phyloP scores from a whole-genome alignment of 2,888 invertebrate species.

The Tenthredo distinguenda region DNA sequence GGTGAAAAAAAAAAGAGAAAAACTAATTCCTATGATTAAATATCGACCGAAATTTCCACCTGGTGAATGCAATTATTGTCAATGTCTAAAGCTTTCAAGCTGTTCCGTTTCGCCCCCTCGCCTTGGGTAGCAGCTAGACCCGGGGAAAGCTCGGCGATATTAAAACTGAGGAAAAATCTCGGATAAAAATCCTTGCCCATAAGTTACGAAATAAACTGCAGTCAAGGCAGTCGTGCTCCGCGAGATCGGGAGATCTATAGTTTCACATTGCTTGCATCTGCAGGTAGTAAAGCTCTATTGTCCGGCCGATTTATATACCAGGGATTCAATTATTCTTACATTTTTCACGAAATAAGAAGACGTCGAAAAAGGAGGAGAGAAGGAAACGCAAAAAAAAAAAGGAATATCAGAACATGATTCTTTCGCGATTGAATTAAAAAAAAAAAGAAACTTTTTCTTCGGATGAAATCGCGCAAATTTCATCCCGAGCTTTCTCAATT shows the following conservation, averaged over 20 bases:
- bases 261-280: constrained; percentile 44
- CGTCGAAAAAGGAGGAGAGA: background rate
- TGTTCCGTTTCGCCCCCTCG: background rate
- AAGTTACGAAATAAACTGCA: constrained; percentile 48
- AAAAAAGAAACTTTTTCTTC: background rate
- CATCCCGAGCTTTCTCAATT: background rate
- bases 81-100: constrained; percentile 13
- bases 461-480: background rate
- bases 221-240: background rate
- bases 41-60: constrained; percentile 21
- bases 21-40: constrained; percentile 24
- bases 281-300: constrained; percentile 30
- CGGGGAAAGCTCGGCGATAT: constrained; percentile 13
- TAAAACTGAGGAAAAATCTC: constrained; percentile 39
- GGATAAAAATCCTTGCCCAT: constrained; percentile 21
- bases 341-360: background rate
- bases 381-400: background rate
- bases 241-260: constrained; percentile 22
- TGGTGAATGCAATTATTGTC: constrained; percentile 35
- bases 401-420: no score
- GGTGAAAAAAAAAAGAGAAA: background rate
- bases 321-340: background rate
- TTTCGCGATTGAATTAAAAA: no score
- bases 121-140: background rate
- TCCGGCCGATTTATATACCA: constrained; percentile 26